Conservation (phyloP, 2,797 vertebrate genomes). For the Chelonia mydas region DNA sequence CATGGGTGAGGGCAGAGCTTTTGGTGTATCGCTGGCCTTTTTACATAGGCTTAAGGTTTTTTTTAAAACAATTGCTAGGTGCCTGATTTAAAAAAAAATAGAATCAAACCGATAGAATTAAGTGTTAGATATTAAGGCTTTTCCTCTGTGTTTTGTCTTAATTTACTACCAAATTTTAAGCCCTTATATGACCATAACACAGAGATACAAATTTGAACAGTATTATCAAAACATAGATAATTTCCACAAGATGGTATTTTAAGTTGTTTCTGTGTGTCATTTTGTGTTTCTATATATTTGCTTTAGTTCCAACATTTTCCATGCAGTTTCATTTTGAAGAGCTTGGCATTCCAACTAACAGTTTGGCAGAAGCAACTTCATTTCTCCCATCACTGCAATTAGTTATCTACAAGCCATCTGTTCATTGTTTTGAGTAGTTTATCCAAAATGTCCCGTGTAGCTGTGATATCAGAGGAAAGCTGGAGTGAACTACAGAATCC, state of each 20-base stretch:
- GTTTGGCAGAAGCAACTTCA: constrained; percentile 42
- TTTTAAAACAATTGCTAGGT: neutral
- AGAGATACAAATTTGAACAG: constrained; percentile 65
- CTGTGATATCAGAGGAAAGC: neutral
- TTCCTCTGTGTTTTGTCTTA: neutral
- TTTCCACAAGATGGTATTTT: constrained; percentile 47
- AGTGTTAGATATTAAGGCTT: neutral
- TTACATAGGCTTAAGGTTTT: neutral
- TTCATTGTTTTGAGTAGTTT: constrained; percentile 24
- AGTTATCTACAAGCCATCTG: neutral
- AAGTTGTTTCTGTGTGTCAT: constrained; percentile 69
- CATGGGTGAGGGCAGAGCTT: neutral
- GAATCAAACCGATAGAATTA: neutral
- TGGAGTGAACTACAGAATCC: neutral
- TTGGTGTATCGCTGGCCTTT: neutral
- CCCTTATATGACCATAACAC: constrained; percentile 34
- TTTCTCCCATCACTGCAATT: constrained; percentile 30
- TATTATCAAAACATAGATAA: constrained; percentile 52
- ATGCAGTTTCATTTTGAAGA: constrained; percentile 26
- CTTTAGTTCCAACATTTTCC: neutral
- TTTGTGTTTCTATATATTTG: neutral
- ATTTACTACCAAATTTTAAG: constrained; percentile 20
- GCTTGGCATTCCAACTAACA: constrained; percentile 40
- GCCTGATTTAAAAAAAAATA: neutral
- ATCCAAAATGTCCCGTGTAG: neutral